Evolutionary conservation across 2,797 vertebrate species (phyloP), one percentile per base, ranked within the genome.

Genomic region (Limnodromus scolopaceus): DNA sequence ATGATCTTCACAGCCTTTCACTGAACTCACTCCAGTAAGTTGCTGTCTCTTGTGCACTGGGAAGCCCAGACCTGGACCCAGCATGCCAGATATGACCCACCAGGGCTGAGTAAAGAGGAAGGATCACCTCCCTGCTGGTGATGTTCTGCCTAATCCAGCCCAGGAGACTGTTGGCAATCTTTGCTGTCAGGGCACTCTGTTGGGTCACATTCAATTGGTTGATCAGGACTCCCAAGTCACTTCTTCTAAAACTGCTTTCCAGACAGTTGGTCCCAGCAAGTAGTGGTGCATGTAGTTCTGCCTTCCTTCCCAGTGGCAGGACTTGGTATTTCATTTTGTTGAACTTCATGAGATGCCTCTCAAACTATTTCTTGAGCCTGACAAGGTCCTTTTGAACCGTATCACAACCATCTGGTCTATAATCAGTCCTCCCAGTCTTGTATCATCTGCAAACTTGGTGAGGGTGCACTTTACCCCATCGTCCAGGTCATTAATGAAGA

Each of bases 151-250:
- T 84, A 32, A 74, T 39, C 16, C n/a, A 81, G 12, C 20, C 39
- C 36, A 48, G 60, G 12, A 43, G 16, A 61, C 32, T 61, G 51
- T 9, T 77, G 46, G 28, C 17, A 25, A 10, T n/a, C 53, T 46
- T 69, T 20, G 19, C 5, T 60, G 17, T 43, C 32, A 79, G 9
- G 30, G 24, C 24, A 41, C 19, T 8, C 10, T 61, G 34, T 38
- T 71, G 43, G 32, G 45, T 49, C 75, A 66, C 0, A 0, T 54
- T 41, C 3, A 30, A 7, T 27, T 55, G 54, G 0, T 16, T 39
- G 19, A n/a, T 27, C 43, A 43, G 43, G 36, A 82, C 4, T 54
- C 20, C 10, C 48, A 75, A 63, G 12, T 13, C 2, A 41, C 32
- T 43, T 68, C 19, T 48, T 68, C 6, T 28, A 63, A 82, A 77